A percentile compares a stretch with the other conserved stretches of the same genome.
phyloP scores from a whole-genome alignment of 1,140 invertebrate species.

The Harpegnathos saltator region DNA sequence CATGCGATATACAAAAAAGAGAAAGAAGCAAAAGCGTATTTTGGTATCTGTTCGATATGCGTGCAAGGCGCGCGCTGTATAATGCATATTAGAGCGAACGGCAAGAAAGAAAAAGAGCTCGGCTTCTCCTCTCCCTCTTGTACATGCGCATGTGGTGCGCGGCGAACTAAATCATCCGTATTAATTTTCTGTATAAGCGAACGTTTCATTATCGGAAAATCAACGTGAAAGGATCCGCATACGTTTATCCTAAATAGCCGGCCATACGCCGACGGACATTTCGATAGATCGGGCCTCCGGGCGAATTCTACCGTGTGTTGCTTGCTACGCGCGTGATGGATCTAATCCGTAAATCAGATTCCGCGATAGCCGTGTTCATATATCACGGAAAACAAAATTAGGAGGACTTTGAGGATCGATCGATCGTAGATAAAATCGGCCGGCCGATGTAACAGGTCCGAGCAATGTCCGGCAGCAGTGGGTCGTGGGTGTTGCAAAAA shows the following conservation, averaged over 20 bases:
- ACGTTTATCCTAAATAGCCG: conserved; percentile 1
- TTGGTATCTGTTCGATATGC: background rate
- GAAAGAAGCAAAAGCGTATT: background rate
- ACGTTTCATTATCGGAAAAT: conserved; percentile 13
- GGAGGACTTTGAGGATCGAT: background rate
- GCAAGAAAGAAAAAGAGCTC: background rate
- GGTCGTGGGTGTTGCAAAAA: background rate
- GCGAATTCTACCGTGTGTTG: too few species aligned
- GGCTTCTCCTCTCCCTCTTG: too few species aligned
- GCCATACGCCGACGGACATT: conserved; percentile 1
- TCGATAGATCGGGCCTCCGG: background rate
- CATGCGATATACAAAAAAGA: background rate
- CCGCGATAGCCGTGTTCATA: background rate
- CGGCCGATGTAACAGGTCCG: background rate
- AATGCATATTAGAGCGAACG: background rate
- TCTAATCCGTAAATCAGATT: conserved; percentile 12
- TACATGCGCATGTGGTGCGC: background rate
- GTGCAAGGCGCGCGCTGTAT: background rate
- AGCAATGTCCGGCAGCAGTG: background rate
- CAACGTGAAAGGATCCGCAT: background rate
- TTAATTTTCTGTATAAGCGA: background rate
- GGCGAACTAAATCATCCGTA: background rate
- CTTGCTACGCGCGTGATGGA: background rate
- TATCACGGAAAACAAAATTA: background rate
- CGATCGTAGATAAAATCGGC: background rate